A percentile compares a stretch with the other conserved stretches of the same genome.
Conservation (phyloP, 2,797 vertebrate species). For the Sebastes trivittatus region DNA sequence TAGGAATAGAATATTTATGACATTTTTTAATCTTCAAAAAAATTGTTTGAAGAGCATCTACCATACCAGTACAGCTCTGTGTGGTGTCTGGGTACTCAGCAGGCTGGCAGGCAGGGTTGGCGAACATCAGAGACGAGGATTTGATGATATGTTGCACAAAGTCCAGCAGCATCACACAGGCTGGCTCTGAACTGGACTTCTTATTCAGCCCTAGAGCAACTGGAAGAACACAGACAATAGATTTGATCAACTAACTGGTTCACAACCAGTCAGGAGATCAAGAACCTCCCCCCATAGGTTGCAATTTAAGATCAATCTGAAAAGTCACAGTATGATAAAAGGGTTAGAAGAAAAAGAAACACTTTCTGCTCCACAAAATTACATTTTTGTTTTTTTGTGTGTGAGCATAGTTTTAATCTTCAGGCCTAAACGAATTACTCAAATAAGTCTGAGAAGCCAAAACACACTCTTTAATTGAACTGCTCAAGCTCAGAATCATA, state of each 20-base stretch:
- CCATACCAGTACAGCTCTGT: conserved; percentile 85
- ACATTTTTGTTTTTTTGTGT: neutral
- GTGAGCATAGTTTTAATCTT: neutral
- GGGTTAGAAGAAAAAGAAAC: neutral
- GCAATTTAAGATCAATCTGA: neutral
- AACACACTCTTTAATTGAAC: neutral
- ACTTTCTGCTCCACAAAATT: neutral
- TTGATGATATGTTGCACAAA: conserved; percentile 98
- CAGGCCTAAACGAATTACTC: neutral
- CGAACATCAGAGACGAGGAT: conserved; percentile 95
- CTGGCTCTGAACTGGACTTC: conserved; percentile 91
- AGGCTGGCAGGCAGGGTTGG: conserved; percentile 86
- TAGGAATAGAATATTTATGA: neutral
- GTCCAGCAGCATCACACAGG: conserved; percentile 96
- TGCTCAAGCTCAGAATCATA: neutral
- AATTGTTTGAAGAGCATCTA: neutral
- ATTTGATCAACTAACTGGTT: neutral
- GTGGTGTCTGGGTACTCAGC: conserved; percentile 82
- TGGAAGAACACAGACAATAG: conserved; percentile 57
- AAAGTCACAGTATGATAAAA: neutral
- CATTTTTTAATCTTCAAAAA: neutral
- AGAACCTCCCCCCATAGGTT: neutral
- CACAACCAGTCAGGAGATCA: neutral
- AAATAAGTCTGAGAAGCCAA: neutral
- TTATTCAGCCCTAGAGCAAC: conserved; percentile 94